These are phyloP conservation scores for Bubo scandiacus DNA, from an alignment of 2,113 vertebrate genomes.

Conservation along the genomic window DNA sequence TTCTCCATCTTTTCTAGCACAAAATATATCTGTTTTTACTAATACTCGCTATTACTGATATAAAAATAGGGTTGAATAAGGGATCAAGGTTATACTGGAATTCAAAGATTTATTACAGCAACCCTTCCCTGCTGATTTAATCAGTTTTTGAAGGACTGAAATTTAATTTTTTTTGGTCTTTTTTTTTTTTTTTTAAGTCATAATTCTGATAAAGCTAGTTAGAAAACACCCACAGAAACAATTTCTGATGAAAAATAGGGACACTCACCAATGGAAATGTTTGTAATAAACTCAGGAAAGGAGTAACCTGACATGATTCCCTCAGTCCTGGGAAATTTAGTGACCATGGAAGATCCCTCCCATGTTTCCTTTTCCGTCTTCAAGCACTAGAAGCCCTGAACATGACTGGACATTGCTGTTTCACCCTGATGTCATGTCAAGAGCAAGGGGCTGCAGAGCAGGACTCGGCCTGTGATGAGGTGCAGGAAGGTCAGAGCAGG, in stretches of 20 bases:
- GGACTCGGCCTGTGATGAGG: neutral
- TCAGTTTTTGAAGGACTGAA: neutral
- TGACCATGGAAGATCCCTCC: neutral
- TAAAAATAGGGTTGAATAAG: neutral
- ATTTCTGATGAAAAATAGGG: neutral
- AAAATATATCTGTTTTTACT: neutral
- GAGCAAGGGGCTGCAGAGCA: neutral
- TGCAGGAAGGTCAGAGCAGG: neutral
- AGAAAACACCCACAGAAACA: neutral
- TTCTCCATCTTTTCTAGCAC: neutral
- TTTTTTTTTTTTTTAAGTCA: neutral
- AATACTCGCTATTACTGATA: neutral
- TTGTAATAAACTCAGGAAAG: neutral
- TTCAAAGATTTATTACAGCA: slow-evolving; percentile 9
- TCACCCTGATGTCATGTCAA: neutral
- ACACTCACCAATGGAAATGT: neutral
- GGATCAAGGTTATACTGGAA: neutral
- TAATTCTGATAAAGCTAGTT: neutral
- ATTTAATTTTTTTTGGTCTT: neutral
- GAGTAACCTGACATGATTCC: neutral
- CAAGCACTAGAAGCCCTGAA: neutral
- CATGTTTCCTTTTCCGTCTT: accelerated
- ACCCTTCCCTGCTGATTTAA: neutral
- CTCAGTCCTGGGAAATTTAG: neutral
- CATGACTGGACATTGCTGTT: neutral